A percentile compares a stretch with the other conserved stretches of the same genome.
These are phyloP conservation scores for Amyelois transitella DNA, from an alignment of 1,140 invertebrate genomes.

Conservation along the genomic window DNA sequence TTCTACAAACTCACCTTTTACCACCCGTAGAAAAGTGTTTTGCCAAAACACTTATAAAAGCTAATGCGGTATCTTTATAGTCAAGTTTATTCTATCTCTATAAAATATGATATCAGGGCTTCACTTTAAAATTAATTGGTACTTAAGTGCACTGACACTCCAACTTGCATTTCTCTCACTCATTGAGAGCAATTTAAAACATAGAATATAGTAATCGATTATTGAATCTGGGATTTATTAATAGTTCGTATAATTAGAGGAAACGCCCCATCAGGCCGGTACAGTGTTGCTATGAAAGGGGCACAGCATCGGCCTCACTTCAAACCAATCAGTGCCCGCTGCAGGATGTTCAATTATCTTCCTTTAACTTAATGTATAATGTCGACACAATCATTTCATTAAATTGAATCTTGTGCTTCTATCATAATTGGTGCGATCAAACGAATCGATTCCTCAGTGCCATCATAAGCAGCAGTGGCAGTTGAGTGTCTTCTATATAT, in stretches of 20 bases:
- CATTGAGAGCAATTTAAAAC: slow-evolving; percentile 14
- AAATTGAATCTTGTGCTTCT: slow-evolving; percentile 58
- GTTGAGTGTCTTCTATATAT: slow-evolving; percentile 4
- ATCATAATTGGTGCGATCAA: slow-evolving; percentile 57
- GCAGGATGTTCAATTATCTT: slow-evolving; percentile 72
- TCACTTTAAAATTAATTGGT: no score
- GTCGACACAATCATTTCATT: slow-evolving; percentile 71
- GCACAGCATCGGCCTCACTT: slow-evolving; percentile 40
- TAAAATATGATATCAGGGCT: no score
- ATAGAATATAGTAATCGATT: slow-evolving; percentile 46
- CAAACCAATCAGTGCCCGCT: slow-evolving; percentile 46
- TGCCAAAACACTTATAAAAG: no score
- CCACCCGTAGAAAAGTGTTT: no score
- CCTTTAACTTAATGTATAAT: slow-evolving; percentile 66
- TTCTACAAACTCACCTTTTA: no score
- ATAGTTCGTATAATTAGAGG: slow-evolving; percentile 70
- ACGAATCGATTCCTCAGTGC: slow-evolving; percentile 44
- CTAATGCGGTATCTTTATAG: no score
- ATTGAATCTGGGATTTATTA: slow-evolving; percentile 54
- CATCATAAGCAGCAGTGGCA: slow-evolving; percentile 20
- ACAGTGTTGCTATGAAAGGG: slow-evolving; percentile 52
- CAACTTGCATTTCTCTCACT: background rate
- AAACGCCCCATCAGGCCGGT: slow-evolving; percentile 59
- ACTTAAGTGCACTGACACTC: no score
- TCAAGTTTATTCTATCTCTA: no score